Evolutionary conservation across 2,113 vertebrate genomes (phyloP).

Genomic region (Leucosticte australis): DNA sequence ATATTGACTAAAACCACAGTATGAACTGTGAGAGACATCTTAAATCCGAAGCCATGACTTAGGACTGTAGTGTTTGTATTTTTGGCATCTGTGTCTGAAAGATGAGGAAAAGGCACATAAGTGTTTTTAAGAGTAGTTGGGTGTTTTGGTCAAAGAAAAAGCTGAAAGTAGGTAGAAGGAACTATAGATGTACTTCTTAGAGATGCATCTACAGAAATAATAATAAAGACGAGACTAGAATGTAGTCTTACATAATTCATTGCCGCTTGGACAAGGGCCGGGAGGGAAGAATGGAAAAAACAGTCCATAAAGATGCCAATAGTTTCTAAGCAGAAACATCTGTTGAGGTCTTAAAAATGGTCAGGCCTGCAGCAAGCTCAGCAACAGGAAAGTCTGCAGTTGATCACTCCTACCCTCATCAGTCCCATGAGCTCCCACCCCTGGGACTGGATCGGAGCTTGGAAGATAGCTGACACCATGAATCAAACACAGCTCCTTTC

Average conservation of each 20-base stretch:
- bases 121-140: background rate
- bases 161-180: background rate
- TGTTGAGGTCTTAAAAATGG: slow-evolving; percentile 76
- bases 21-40: background rate
- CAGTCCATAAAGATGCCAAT: slow-evolving; percentile 83
- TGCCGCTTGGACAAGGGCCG: slow-evolving; percentile 72
- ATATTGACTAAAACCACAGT: background rate
- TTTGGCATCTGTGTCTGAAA: background rate
- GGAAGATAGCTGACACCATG: slow-evolving; percentile 65
- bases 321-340: slow-evolving; percentile 83
- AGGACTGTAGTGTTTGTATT: background rate
- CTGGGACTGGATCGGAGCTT: slow-evolving; percentile 50
- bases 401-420: slow-evolving; percentile 68
- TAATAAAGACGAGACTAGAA: slow-evolving; percentile 63
- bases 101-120: background rate
- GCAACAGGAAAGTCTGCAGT: slow-evolving; percentile 76
- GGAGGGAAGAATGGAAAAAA: slow-evolving; percentile 81
- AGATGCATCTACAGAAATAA: slow-evolving; percentile 13
- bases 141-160: background rate
- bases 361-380: slow-evolving; percentile 75
- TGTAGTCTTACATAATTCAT: slow-evolving; percentile 72
- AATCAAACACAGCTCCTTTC: slow-evolving; percentile 45
- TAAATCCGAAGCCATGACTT: background rate
- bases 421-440: slow-evolving; percentile 40
- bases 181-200: background rate